Evolutionary conservation across 2,888 invertebrate genomes (phyloP).

Genomic region (Philereme transversata): DNA sequence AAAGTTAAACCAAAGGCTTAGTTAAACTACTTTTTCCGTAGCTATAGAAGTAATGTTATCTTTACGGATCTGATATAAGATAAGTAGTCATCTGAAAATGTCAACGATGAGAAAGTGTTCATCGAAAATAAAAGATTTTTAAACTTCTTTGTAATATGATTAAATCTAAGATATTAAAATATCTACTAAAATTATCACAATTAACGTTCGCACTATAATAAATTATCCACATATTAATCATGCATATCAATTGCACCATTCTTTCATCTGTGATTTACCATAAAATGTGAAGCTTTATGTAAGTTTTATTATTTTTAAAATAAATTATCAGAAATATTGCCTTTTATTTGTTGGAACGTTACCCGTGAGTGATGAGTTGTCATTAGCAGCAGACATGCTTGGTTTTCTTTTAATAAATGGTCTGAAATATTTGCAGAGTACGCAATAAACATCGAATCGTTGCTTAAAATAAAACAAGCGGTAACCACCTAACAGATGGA

Average conservation of each 20-base stretch:
- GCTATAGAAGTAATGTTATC: too few relatives aligned
- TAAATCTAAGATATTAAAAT: neutral
- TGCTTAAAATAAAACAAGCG: too few relatives aligned
- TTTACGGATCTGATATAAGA: too few relatives aligned
- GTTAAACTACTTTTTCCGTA: too few relatives aligned
- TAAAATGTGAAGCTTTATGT: constrained; percentile 33
- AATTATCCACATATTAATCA: constrained; percentile 14
- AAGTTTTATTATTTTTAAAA: constrained; percentile 46
- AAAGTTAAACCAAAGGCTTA: too few relatives aligned
- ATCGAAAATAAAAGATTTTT: too few relatives aligned
- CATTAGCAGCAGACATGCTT: constrained; percentile 47
- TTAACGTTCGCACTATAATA: constrained; percentile 6
- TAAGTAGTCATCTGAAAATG: too few relatives aligned
- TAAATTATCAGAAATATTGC: constrained; percentile 64
- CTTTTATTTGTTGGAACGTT: constrained; percentile 62
- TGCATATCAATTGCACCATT: constrained; percentile 40
- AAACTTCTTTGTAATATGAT: too few relatives aligned
- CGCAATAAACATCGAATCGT: neutral
- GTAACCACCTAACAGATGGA: too few relatives aligned
- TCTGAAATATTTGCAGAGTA: neutral
- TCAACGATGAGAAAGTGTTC: too few relatives aligned
- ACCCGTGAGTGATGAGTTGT: constrained; percentile 45
- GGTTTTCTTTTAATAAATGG: too few relatives aligned
- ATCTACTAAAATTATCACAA: constrained; percentile 4
- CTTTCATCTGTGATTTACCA: constrained; percentile 39